Evolutionary conservation across 92 coral and sea anemone genomes (phyloP), one percentile per base, ranked within the genome.

Genomic region (Porites cylindrica): DNA sequence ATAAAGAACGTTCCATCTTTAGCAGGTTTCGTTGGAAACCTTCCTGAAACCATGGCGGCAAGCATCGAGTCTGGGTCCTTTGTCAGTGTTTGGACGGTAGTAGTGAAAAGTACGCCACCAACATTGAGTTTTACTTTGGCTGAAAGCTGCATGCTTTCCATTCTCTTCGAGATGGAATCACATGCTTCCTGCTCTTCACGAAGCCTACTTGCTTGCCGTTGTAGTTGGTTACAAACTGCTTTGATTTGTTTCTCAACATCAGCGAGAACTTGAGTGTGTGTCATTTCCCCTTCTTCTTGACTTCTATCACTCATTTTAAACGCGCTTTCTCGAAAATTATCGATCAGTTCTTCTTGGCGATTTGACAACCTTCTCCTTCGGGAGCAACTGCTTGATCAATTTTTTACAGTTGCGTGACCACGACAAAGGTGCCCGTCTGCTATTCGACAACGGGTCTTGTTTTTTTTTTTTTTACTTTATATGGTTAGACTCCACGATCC

Each of bases 1-100:
- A 86, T 86, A 60, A 86, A 86, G 72, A 77, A 86, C 16, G 89
- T 86, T 14, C 80, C 74, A 66, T 86, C 89, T 69, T 77, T 26
- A 2, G 29, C 1, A n/a, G 70, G 70, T 10, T n/a, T 19, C 70
- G 21, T 66, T 21, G 19, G 2, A 66, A 66, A 66, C 10, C 70
- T 66, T 19, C 70, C 70, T 6, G 70, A 66, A 19, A n/a, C 5
- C 70, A 66, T 66, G 43, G 70, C 70, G 3, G 70, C 70, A 23
- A 66, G 70, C 70, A 66, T 66, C 70, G 70, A 66, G 10, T 66
- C 10, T 18, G 70, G 70, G 10, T 66, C 70, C 70, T n/a, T 66
- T 11, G 70, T 66, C 43, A 66, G 29, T 6, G 70, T 66, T 7
- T 66, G 70, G 70, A 66, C 23, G 17, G 70, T 17, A 0, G 70